These are phyloP conservation scores for Pangasianodon hypophthalmus DNA, from an alignment of 2,113 vertebrate genomes.

Conservation along the genomic window DNA sequence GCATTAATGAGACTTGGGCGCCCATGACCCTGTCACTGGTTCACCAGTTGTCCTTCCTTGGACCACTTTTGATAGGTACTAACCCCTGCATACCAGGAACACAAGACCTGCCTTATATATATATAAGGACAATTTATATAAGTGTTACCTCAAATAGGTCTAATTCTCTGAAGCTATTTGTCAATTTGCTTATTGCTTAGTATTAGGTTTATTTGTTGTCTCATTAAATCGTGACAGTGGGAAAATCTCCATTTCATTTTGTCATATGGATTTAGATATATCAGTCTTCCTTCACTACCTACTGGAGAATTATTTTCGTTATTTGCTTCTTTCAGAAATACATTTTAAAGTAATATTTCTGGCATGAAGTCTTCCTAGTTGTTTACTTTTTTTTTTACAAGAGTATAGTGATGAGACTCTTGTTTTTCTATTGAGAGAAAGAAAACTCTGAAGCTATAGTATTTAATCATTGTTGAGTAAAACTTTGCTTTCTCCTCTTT, in stretches of 20 bases:
- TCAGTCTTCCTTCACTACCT: too few species aligned
- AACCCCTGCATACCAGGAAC: too few species aligned
- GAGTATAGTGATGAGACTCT: not conserved
- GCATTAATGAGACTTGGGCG: too few species aligned
- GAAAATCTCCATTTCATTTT: not conserved
- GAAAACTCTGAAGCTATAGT: too few species aligned
- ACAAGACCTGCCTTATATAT: too few species aligned
- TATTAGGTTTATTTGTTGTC: not conserved
- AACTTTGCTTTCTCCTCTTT: constrained; percentile 40
- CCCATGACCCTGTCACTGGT: too few species aligned
- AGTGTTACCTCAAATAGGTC: not conserved
- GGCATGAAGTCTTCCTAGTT: not conserved
- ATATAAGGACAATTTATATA: not conserved
- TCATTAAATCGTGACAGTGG: not conserved
- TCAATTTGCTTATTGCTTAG: not conserved
- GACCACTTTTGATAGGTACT: too few species aligned
- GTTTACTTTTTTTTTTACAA: not conserved
- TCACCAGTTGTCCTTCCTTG: too few species aligned
- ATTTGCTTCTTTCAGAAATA: not conserved
- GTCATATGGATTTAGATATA: not conserved
- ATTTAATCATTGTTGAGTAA: constrained; percentile 56
- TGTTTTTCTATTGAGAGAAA: not conserved
- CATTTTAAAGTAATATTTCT: not conserved
- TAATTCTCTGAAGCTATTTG: not conserved
- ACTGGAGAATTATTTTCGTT: not conserved